These are phyloP conservation scores for Meloidogyne hapla DNA, from an alignment of 1,140 invertebrate species.

Conservation along the genomic window DNA sequence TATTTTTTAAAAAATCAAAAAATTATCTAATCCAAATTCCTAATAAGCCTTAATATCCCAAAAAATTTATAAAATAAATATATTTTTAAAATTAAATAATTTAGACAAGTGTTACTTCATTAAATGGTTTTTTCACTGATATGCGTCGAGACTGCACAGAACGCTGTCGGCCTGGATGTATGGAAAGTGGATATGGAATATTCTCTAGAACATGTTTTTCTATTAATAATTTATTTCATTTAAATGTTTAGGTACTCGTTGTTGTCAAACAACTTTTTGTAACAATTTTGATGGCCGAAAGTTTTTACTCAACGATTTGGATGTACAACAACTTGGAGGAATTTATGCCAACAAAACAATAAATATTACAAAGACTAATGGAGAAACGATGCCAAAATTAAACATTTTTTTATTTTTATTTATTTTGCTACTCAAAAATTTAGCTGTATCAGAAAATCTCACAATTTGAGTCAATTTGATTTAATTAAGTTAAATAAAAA, in stretches of 20 bases:
- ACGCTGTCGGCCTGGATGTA: conserved; percentile 20
- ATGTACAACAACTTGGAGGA: conserved; percentile 1
- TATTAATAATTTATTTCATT: not conserved
- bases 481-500: too few relatives aligned
- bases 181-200: conserved; percentile 32
- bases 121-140: conserved; percentile 33
- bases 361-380: conserved; percentile 3
- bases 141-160: conserved; percentile 30
- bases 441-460: too few relatives aligned
- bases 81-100: not conserved
- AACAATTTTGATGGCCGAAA: conserved; percentile 29
- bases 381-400: not conserved
- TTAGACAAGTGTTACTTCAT: conserved; percentile 23
- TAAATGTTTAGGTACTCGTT: conserved; percentile 23
- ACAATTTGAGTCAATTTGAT: too few relatives aligned
- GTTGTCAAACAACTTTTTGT: conserved; percentile 27
- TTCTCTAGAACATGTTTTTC: conserved; percentile 17
- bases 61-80: not conserved
- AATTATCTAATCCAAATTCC: too few relatives aligned
- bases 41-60: too few relatives aligned
- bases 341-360: conserved; percentile 5
- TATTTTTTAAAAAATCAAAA: too few relatives aligned
- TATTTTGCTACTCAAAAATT: not conserved
- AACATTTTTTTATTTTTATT: not conserved
- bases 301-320: conserved; percentile 12